Conservation (phyloP, 2,888 invertebrate genomes). For the Anoplius nigerrimus region DNA sequence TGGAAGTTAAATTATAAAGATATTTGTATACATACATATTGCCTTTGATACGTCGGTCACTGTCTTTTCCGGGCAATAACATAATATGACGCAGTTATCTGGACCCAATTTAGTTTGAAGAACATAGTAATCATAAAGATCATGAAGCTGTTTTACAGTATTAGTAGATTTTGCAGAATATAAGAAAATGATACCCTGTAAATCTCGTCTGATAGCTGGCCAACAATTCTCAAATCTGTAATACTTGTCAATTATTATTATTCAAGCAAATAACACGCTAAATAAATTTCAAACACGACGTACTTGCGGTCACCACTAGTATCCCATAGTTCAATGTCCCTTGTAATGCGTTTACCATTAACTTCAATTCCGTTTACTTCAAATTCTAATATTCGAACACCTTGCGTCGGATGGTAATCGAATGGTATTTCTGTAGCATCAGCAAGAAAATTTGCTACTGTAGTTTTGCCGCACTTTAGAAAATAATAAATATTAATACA, state of each 20-base stretch:
- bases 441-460: slow-evolving; percentile 83
- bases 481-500: slow-evolving; percentile 4
- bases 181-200: slow-evolving; percentile 84
- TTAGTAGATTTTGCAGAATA: slow-evolving; percentile 78
- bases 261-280: neutral
- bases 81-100: slow-evolving; percentile 82
- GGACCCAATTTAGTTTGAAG: slow-evolving; percentile 81
- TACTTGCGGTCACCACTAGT: slow-evolving; percentile 87
- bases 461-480: slow-evolving; percentile 83
- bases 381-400: slow-evolving; percentile 86
- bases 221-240: slow-evolving; percentile 85
- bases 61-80: slow-evolving; percentile 76
- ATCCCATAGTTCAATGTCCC: slow-evolving; percentile 88
- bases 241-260: slow-evolving; percentile 21
- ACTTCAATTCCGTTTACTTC: slow-evolving; percentile 80
- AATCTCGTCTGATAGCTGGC: slow-evolving; percentile 83
- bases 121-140: slow-evolving; percentile 82
- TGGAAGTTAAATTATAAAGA: neutral
- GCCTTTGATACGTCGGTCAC: slow-evolving; percentile 76
- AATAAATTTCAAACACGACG: slow-evolving; percentile 16
- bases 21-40: slow-evolving; percentile 75
- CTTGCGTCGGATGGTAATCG: slow-evolving; percentile 82
- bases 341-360: slow-evolving; percentile 78
- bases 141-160: slow-evolving; percentile 79
- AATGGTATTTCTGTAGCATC: slow-evolving; percentile 82